Conservation (phyloP, 2,797 vertebrate genomes). For the Dipus sagitta region DNA sequence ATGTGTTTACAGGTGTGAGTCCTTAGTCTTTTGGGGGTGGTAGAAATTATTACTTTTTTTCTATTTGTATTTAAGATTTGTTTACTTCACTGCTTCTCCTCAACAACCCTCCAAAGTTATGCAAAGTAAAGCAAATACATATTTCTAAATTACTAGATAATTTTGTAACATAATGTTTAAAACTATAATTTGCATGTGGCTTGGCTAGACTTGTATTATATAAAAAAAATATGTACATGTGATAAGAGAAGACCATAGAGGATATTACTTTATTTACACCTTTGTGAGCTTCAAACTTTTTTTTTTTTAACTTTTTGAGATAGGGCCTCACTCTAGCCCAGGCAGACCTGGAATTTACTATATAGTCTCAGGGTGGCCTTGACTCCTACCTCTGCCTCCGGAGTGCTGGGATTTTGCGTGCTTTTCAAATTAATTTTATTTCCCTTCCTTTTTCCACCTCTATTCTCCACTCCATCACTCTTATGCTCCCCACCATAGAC, state of each 20-base stretch:
- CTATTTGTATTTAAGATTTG: too few species aligned
- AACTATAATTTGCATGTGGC: not conserved
- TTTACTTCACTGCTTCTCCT: not conserved
- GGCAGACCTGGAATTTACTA: too few species aligned
- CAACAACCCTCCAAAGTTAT: not conserved
- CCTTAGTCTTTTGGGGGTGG: not conserved
- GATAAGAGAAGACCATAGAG: not conserved
- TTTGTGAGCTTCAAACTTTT: not conserved
- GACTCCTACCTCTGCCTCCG: too few species aligned
- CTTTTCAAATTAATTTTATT: too few species aligned
- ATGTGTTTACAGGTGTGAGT: not conserved
- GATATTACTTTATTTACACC: not conserved
- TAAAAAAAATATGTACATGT: not conserved
- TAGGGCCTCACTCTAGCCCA: too few species aligned
- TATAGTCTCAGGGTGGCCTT: too few species aligned
- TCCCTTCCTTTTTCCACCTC: too few species aligned
- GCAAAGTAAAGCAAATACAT: not conserved
- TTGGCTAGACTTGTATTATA: not conserved
- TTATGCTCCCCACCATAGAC: too few species aligned
- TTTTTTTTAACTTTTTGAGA: too few species aligned
- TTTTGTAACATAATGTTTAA: not conserved
- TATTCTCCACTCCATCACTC: too few species aligned
- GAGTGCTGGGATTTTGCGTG: too few species aligned
- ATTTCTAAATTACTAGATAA: not conserved
- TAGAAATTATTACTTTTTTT: not conserved